Conservation (phyloP, 2,888 invertebrate genomes). For the Tridacna gigas region DNA sequence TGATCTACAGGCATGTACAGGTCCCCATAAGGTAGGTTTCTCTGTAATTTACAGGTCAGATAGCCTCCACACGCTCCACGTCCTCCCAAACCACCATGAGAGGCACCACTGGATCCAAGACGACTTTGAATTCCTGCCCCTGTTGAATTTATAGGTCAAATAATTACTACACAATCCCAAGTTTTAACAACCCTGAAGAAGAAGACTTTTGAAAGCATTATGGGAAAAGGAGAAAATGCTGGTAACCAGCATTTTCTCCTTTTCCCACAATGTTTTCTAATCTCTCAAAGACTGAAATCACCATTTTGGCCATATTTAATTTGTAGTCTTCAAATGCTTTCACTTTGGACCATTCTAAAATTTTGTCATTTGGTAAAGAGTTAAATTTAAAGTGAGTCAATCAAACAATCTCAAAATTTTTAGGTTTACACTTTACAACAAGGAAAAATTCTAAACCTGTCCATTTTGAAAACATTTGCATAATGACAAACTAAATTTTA, state of each 20-base stretch:
- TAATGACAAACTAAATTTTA: too few species aligned
- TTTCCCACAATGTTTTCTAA: neutral
- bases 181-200: neutral
- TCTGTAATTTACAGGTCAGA: slow-evolving; percentile 69
- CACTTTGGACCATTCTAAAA: too few species aligned
- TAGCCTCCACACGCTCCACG: slow-evolving; percentile 72
- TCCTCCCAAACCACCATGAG: slow-evolving; percentile 76
- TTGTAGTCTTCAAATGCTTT: too few species aligned
- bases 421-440: too few species aligned
- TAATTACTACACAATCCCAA: neutral
- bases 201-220: neutral
- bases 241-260: neutral
- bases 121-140: slow-evolving; percentile 68
- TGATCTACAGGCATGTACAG: slow-evolving; percentile 66
- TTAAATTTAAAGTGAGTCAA: too few species aligned
- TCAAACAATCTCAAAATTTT: too few species aligned
- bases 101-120: slow-evolving; percentile 74
- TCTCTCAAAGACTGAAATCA: too few species aligned
- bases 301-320: too few species aligned
- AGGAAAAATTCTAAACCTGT: too few species aligned
- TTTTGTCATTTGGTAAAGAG: too few species aligned
- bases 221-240: too few species aligned
- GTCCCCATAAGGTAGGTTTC: slow-evolving; percentile 72
- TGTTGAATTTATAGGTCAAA: slow-evolving; percentile 21
- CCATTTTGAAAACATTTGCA: too few species aligned